Conservation (phyloP, 2,888 invertebrate species). For the Athalia cordata region DNA sequence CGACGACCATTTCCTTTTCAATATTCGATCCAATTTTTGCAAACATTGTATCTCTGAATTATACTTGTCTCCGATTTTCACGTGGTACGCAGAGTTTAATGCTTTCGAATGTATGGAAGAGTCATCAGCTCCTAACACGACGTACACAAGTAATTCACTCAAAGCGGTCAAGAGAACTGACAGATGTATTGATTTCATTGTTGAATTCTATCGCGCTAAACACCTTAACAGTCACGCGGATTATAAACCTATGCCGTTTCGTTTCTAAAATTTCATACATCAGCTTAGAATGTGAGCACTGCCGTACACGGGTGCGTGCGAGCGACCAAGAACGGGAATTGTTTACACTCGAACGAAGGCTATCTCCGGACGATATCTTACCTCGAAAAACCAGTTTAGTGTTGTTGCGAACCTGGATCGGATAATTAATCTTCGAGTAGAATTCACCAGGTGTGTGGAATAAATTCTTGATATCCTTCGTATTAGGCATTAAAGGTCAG, state of each 20-base stretch:
- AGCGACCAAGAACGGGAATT: no score
- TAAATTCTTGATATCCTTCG: no score
- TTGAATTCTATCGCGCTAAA: neutral
- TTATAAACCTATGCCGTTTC: neutral
- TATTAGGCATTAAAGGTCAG: no score
- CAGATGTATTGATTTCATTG: neutral
- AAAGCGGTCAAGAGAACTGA: neutral
- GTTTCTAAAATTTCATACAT: neutral
- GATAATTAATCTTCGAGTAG: no score
- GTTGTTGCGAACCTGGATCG: no score
- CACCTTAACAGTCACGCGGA: neutral
- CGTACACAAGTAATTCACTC: neutral
- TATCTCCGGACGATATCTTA: neutral
- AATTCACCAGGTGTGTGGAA: no score
- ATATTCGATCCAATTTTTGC: neutral
- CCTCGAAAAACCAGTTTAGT: neutral
- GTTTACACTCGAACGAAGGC: neutral
- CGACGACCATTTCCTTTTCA: neutral
- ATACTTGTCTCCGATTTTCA: slow-evolving; percentile 15
- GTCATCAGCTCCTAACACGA: neutral
- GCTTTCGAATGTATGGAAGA: neutral
- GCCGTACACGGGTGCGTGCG: no score
- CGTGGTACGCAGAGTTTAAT: neutral
- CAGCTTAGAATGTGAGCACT: neutral
- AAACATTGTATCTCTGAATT: slow-evolving; percentile 23